Base-by-base conservation (phyloP, 2,888 invertebrate species). In the Acanthacorydalis orientalis region DNA sequence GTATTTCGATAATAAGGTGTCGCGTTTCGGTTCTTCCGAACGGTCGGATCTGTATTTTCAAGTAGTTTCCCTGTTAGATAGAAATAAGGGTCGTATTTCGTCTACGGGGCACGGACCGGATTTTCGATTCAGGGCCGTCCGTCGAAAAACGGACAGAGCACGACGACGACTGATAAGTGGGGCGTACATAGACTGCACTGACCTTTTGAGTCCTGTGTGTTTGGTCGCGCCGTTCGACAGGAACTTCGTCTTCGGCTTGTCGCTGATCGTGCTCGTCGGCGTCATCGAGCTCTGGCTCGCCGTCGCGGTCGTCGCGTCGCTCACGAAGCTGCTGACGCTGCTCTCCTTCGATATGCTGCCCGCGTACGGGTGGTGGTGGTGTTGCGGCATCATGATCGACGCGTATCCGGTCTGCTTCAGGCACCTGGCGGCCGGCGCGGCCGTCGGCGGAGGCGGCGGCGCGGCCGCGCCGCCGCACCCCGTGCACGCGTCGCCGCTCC, bases 191-290 rank as follows among this genome's bases (percentile, higher is more conserved):
- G 6, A 23, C 6, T 6, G 50, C 34, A 54, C 70, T 68, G 59
- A 81, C 83, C 83, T 78, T 64, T 83, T 83, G 50, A 82, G 69
- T 53, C 77, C 72, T 53, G 79, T 78, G 64, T 81, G 80, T 61
- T 81, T 82, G 54, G 75, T 77, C 52, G 78, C 80, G 62, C 78
- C 80, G 62, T 81, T 82, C 58, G 75, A 69, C 52, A 79, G 71
- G 53, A 80, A 69, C 61, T 78, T 80, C 61, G 78, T 77, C 63
- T 78, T 79, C 48, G 74, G 73, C 60, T 74, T 77, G 53, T 80
- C 80, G 54, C 69, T 70, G 49, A 46, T 33, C 14, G 73, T 70
- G 52, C 75, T 75, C 2, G 76, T 74, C 11, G 75, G 75, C 47
- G 77, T 76, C 52, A 75, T 74, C 38, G 74, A 77, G 49, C 62